Base-by-base conservation (phyloP, 2,888 invertebrate genomes). In the Stenchaetothrips biformis region DNA sequence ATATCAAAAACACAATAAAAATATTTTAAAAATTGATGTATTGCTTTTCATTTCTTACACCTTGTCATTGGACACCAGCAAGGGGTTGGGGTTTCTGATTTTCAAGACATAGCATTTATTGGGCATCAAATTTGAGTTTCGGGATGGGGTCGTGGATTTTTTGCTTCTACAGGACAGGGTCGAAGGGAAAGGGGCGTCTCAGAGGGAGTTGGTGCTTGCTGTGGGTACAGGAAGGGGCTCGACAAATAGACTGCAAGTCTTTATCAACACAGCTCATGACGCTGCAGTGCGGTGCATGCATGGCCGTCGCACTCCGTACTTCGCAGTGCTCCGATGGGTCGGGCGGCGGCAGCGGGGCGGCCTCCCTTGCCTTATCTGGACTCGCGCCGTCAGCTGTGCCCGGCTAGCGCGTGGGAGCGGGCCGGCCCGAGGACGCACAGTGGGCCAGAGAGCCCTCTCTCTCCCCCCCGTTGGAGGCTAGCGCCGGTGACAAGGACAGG, bases 11-110 rank as follows among this genome's bases (percentile, higher is more conserved):
- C 37, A 37, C 37, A 37, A 74, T 74, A 74, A 74, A 74, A 74
- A 74, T 74, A 74, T 74, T 74, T 74, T 74, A 74, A 74, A 74
- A 74, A 74, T 74, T 25, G 67, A 74, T 9, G 25, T 74, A 25
- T 13, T 53, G 13, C 53, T 53, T 53, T 53, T 53, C 16, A 9
- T 53, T 53, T 53, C 13, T 53, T 53, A 53, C 37, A 37, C 37
- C 37, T 37, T 37, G 37, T 37, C 37, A 37, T 37, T 2, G 1
- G 37, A 37, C 37, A 37, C 37, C 37, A 2, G 1, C 37, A 37
- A 37, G 37, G 37, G 37, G 37, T 4, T 37, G 37, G 6, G 0
- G 53, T 2, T 18, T 18, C 53, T 0, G 53, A 9, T 4, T 1
- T 11, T 13, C 53, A 11, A 53, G 53, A 53, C 37, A 4, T 37